Percentiles rank a stretch among this genome's conserved stretches.
Conservation (phyloP, 1,140 invertebrate species). For the Drosophila sp. region DNA sequence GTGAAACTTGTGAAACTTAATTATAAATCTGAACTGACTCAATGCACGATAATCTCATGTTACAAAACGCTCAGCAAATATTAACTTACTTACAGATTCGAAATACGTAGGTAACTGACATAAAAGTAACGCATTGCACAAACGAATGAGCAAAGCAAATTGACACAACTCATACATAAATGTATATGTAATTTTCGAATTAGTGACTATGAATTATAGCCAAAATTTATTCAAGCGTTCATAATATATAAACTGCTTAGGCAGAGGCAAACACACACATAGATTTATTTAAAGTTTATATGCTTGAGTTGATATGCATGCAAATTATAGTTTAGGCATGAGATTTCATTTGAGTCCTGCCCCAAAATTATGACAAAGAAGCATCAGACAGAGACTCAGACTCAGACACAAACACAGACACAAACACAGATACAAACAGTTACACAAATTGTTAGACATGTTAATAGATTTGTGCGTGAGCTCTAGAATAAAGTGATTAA, state of each 20-base stretch:
- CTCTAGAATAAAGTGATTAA: constrained; percentile 61
- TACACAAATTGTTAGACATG: constrained; percentile 36
- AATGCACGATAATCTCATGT: constrained; percentile 35
- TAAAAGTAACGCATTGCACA: constrained; percentile 31
- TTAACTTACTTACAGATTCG: constrained; percentile 16
- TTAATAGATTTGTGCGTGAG: constrained; percentile 52
- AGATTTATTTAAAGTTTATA: constrained; percentile 21
- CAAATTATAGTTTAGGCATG: constrained; percentile 58
- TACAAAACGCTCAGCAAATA: constrained; percentile 24
- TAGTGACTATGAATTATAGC: constrained; percentile 63
- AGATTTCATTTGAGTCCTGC: constrained; percentile 66
- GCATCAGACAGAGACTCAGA: constrained; percentile 7
- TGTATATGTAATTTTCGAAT: constrained; percentile 57
- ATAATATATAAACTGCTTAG: constrained; percentile 55
- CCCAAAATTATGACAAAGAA: constrained; percentile 34
- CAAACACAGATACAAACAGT: too few species aligned
- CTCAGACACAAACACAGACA: neutral
- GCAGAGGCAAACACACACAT: constrained; percentile 6
- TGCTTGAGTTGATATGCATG: constrained; percentile 53
- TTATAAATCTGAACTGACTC: constrained; percentile 32
- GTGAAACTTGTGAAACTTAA: constrained; percentile 23
- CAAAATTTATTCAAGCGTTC: constrained; percentile 70
- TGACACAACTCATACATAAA: constrained; percentile 22
- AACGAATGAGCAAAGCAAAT: constrained; percentile 61
- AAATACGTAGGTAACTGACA: constrained; percentile 32